Evolutionary conservation across 2,113 vertebrate genomes (phyloP), one percentile per base, ranked within the genome.

Genomic region (Collichthys lucidus): DNA sequence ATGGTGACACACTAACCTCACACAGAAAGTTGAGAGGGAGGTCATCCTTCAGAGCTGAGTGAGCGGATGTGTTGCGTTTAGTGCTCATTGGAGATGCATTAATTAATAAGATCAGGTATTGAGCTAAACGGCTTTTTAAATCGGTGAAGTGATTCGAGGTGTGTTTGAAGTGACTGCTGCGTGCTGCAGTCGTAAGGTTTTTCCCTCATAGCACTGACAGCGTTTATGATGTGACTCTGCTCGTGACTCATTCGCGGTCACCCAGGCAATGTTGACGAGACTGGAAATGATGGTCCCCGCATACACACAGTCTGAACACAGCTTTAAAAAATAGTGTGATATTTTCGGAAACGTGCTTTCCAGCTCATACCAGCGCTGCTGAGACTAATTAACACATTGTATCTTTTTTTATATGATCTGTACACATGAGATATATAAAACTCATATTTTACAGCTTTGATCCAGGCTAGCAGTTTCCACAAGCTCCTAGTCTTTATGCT

Each of bases 31-130:
- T 40, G 49, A 86, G 71, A 74, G 73, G 19, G 17, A 80, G 40
- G 68, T 29, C 1, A 16, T 10, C 5, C 63, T 83, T 85, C 72
- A 81, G 79, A 79, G 80, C 47, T 7, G 20, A 6, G 15, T 52
- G 47, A 78, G n/a, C 65, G 50, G 52, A 61, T 61, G 64, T 68
- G 55, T 31, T 44, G 22, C 31, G 56, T 68, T 79, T 49, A 50
- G n/a, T 40, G 50, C 74, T 68, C 42, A 1, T 50, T 17, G 20
- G 71, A 35, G 55, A 74, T 74, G 46, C 60, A 11, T 61, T 50
- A 57, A 82, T 86, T 69, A 86, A 74, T 82, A 52, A 14, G 75
- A 67, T 64, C 52, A 26, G 64, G 20, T 52, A 4, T 40, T 22
- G 7, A 26, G n/a, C 26, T 62, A 3, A 22, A 35, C 16, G n/a